Evolutionary conservation across 2,797 vertebrate species (phyloP).

Genomic region (Platalea minor): DNA sequence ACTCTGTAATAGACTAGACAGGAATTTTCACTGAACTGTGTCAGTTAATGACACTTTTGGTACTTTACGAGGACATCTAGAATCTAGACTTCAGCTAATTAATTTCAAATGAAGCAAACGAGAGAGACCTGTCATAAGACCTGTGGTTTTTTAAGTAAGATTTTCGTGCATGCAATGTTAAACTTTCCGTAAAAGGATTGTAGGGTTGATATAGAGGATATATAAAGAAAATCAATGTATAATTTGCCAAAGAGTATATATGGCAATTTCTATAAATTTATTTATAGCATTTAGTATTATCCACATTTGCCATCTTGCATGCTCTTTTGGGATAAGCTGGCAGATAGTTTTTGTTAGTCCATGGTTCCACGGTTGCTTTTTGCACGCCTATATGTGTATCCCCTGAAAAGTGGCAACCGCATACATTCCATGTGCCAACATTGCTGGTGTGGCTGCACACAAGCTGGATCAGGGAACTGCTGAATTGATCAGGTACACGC

Average conservation of each 20-base stretch:
- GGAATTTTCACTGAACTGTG: not conserved
- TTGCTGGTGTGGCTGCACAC: not conserved
- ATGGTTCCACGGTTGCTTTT: not conserved
- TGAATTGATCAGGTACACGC: not conserved
- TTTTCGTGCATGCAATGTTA: not conserved
- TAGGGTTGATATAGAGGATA: not conserved
- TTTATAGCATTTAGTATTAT: not conserved
- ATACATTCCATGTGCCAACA: not conserved
- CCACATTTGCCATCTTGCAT: not conserved
- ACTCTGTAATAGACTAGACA: not conserved
- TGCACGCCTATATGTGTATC: rapidly evolving
- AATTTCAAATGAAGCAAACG: not conserved
- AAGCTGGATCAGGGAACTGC: not conserved
- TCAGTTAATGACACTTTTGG: not conserved
- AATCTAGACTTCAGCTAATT: not conserved
- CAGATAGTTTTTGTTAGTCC: not conserved
- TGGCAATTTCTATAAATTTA: not conserved
- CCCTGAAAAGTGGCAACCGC: not conserved
- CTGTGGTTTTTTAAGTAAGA: not conserved
- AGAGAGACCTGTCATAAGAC: not conserved
- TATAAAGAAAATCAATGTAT: not conserved
- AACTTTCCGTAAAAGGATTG: not conserved
- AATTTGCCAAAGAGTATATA: not conserved
- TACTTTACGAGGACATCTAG: not conserved
- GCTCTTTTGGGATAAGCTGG: not conserved